Evolutionary conservation across 2,888 invertebrate genomes (phyloP).

Genomic region (Pterostichus madidus): DNA sequence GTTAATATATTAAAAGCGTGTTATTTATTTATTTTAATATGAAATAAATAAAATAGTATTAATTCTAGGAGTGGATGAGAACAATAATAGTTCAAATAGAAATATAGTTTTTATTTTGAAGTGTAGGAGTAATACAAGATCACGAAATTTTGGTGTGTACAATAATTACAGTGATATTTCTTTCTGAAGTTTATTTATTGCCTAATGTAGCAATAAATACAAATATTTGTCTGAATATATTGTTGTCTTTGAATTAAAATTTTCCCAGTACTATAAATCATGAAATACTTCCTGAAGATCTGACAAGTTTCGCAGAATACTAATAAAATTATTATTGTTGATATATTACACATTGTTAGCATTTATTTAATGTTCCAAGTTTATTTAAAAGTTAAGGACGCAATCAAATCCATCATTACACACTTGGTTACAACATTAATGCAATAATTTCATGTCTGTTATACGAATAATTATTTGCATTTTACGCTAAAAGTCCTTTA

Average conservation of each 20-base stretch:
- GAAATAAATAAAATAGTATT: not conserved
- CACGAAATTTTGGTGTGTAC: constrained; percentile 5
- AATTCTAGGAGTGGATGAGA: not conserved
- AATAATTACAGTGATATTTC: not conserved
- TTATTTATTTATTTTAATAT: no score
- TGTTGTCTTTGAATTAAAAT: not conserved
- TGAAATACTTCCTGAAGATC: constrained; percentile 2
- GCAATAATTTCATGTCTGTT: no score
- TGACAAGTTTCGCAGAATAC: not conserved
- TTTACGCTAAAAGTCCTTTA: no score
- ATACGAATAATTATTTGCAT: no score
- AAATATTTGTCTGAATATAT: not conserved
- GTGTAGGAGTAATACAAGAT: not conserved
- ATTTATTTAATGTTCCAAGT: not conserved
- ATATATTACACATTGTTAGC: not conserved
- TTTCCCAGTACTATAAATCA: not conserved
- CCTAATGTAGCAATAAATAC: not conserved
- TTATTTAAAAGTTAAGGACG: not conserved
- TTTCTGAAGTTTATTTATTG: constrained; percentile 8
- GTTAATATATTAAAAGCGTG: no score
- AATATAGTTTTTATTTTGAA: constrained; percentile 11
- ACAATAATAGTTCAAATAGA: not conserved
- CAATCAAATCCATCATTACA: not conserved
- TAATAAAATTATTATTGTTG: not conserved
- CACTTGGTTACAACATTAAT: not conserved